Evolutionary conservation across 1,140 invertebrate genomes (phyloP).

Genomic region (Agrypnia vestita): DNA sequence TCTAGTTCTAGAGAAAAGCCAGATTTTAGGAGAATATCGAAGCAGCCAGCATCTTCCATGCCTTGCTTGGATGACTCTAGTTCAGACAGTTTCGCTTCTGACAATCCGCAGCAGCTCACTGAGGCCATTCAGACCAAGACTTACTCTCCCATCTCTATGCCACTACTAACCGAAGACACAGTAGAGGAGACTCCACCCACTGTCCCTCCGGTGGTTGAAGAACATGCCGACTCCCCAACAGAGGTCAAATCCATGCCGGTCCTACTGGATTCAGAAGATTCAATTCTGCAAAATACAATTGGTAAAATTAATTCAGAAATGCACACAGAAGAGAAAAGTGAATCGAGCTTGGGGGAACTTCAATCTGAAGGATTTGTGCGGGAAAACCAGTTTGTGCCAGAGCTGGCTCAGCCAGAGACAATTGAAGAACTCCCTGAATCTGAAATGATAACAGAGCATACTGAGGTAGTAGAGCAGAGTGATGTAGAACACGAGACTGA

Average conservation of each 20-base stretch:
- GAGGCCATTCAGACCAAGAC: slow-evolving; percentile 49
- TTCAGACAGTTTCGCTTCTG: slow-evolving; percentile 50
- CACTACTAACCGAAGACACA: slow-evolving; percentile 56
- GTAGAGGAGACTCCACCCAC: slow-evolving; percentile 12
- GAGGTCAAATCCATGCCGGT: slow-evolving; percentile 39
- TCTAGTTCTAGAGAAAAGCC: background rate
- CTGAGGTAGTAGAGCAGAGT: too few relatives aligned
- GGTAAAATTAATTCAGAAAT: background rate
- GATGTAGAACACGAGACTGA: too few relatives aligned
- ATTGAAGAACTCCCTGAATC: background rate
- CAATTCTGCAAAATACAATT: background rate
- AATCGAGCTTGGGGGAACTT: background rate
- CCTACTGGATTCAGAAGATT: slow-evolving; percentile 18
- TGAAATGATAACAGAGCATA: background rate
- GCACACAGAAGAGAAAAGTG: background rate
- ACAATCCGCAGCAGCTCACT: slow-evolving; percentile 33
- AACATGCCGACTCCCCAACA: background rate
- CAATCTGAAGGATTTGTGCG: slow-evolving; percentile 12
- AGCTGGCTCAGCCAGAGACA: background rate
- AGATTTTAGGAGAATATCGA: slow-evolving; percentile 1
- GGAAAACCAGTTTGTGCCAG: background rate
- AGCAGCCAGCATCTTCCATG: slow-evolving; percentile 53
- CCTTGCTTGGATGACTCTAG: slow-evolving; percentile 56
- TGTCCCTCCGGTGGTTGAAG: background rate
- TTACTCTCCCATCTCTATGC: slow-evolving; percentile 59